phyloP scores from a whole-genome alignment of 1,140 invertebrate genomes.

The Pseudachorutes palmiensis region DNA sequence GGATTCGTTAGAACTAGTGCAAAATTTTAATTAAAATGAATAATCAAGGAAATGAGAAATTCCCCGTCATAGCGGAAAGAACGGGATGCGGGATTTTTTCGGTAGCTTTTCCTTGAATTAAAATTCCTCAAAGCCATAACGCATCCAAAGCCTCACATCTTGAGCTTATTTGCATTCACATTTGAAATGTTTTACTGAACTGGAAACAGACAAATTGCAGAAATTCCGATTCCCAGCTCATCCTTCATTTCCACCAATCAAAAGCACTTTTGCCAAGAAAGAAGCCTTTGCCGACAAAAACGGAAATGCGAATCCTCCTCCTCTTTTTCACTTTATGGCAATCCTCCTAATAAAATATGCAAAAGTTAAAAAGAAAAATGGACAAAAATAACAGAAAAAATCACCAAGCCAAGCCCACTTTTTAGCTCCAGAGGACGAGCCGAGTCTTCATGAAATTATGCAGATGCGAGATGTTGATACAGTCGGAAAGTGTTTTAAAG shows the following conservation, averaged over 20 bases:
- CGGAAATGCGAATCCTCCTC: not conserved
- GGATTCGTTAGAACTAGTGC: not conserved
- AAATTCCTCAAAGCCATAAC: conserved; percentile 35
- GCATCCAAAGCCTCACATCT: too few relatives aligned
- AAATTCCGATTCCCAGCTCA: not conserved
- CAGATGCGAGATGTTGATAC: not conserved
- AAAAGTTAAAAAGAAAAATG: not conserved
- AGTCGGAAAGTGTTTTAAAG: too few relatives aligned
- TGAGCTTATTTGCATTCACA: too few relatives aligned
- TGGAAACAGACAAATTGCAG: conserved; percentile 9
- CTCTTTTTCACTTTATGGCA: not conserved
- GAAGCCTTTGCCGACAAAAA: not conserved
- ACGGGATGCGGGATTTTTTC: not conserved
- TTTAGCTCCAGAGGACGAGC: not conserved
- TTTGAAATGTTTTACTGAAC: not conserved
- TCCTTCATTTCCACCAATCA: not conserved
- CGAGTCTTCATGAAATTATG: not conserved
- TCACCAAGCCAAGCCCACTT: not conserved
- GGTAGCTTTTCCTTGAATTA: conserved; percentile 22
- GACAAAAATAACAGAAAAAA: not conserved
- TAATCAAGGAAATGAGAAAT: conserved; percentile 3
- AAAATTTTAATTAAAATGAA: conserved; percentile 4
- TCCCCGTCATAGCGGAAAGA: not conserved
- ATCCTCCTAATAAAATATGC: conserved; percentile 4
- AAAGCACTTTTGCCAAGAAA: not conserved